phyloP scores from a whole-genome alignment of 2,113 vertebrate genomes.

The Clupea harengus region DNA sequence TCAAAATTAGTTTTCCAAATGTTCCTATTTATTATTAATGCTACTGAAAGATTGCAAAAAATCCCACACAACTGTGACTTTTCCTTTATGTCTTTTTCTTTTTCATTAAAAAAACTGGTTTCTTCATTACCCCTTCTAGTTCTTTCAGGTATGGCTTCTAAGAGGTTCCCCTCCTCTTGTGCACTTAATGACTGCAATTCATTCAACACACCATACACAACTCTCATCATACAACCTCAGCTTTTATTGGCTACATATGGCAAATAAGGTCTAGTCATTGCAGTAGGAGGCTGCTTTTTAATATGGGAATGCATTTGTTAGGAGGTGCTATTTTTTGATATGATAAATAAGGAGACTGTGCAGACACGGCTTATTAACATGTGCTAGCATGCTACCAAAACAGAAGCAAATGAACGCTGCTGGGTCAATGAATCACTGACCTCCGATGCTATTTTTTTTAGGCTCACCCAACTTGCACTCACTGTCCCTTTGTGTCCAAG shows the following conservation, averaged over 20 bases:
- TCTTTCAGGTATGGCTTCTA: not conserved
- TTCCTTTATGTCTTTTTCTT: conserved; percentile 27
- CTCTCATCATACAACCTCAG: conserved; percentile 15
- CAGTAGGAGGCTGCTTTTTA: not conserved
- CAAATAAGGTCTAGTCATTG: conserved; percentile 13
- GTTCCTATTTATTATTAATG: conserved; percentile 46
- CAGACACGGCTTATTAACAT: conserved; percentile 38
- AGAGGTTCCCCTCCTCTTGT: conserved; percentile 19
- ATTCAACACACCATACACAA: conserved; percentile 32
- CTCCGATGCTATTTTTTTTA: not conserved
- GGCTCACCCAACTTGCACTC: not conserved
- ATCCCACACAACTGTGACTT: conserved; percentile 26
- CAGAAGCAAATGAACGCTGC: conserved; percentile 13
- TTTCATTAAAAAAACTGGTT: not conserved
- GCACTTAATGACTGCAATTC: not conserved
- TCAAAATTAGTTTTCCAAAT: conserved; percentile 31
- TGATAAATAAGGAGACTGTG: conserved; percentile 12
- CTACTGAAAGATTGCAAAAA: conserved; percentile 44
- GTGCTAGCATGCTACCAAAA: conserved; percentile 34
- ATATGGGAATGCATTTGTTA: conserved; percentile 6
- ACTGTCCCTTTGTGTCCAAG: not conserved
- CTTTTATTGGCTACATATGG: conserved; percentile 40
- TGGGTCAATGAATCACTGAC: conserved; percentile 9
- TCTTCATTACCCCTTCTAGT: not conserved
- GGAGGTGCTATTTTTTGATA: conserved; percentile 8